Percentiles rank a stretch among this genome's conserved stretches.
phyloP scores from a whole-genome alignment of 2,797 vertebrate species.

The Gallinago solitaria region DNA sequence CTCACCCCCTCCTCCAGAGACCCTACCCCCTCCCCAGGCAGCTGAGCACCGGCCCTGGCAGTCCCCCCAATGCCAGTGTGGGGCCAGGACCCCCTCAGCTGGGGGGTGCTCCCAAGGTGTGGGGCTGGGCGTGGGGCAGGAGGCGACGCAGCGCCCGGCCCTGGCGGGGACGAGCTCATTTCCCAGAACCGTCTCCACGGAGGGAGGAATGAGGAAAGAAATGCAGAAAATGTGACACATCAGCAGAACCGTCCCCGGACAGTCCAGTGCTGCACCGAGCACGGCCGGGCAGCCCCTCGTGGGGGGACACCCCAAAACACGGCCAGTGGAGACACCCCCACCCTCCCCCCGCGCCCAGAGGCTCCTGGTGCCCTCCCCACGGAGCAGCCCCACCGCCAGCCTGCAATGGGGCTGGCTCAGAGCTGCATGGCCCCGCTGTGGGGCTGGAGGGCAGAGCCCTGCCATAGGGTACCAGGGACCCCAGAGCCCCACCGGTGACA shows the following conservation, averaged over 20 bases:
- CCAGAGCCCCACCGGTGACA: rapidly evolving
- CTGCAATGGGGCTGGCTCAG: neutral
- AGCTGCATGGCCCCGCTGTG: neutral
- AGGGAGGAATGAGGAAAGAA: slow-evolving; percentile 10
- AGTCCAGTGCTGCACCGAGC: neutral
- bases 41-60: neutral
- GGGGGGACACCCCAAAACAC: neutral
- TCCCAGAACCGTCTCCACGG: neutral
- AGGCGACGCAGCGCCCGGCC: neutral
- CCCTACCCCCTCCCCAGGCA: neutral
- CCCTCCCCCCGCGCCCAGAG: neutral
- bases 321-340: neutral
- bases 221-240: slow-evolving; percentile 51
- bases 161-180: neutral
- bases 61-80: neutral
- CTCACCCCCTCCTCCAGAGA: neutral
- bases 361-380: rapidly evolving
- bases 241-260: slow-evolving; percentile 13
- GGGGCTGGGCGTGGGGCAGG: neutral
- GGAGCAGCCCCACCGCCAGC: neutral
- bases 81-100: neutral
- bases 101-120: neutral
- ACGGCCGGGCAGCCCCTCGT: neutral
- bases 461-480: rapidly evolving
- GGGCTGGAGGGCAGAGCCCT: neutral